Percentiles rank a stretch among this genome's conserved stretches.
Evolutionary conservation across 2,113 vertebrate genomes (phyloP).

Genomic region (Acrocephalus kingi): DNA sequence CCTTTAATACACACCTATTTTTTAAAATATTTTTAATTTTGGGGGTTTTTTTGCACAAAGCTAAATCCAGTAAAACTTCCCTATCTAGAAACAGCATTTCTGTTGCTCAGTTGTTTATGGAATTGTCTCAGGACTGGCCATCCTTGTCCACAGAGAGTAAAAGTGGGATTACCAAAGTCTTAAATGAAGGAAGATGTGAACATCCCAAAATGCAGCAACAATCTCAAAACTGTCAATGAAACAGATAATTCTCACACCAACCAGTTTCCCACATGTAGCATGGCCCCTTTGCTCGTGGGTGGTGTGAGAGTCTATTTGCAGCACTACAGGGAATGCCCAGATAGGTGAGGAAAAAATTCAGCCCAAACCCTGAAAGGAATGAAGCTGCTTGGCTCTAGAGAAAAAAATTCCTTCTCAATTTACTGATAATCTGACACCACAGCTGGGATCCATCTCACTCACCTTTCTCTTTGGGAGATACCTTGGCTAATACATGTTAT

Average conservation of each 20-base stretch:
- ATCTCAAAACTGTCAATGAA: conserved; percentile 19
- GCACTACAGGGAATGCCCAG: not conserved
- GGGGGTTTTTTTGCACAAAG: not conserved
- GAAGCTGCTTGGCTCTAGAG: not conserved
- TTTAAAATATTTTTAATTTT: too few species aligned
- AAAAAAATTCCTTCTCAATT: not conserved
- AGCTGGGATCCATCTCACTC: not conserved
- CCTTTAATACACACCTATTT: not conserved
- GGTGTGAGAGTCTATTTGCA: conserved; percentile 18
- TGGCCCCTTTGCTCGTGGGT: fast-evolving
- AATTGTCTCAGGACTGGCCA: not conserved
- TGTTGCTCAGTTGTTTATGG: not conserved
- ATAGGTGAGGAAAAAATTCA: conserved; percentile 6
- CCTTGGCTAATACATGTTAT: not conserved
- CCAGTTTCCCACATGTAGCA: not conserved
- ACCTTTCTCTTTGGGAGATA: conserved; percentile 13
- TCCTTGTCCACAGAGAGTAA: not conserved
- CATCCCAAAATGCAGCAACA: not conserved
- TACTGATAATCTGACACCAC: conserved; percentile 33
- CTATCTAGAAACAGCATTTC: not conserved
- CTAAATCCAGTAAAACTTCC: not conserved
- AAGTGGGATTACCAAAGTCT: not conserved
- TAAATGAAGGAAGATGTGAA: not conserved
- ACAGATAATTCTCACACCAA: conserved; percentile 4
- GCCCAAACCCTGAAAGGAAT: not conserved